phyloP scores from a whole-genome alignment of 53 echinoderm and acorn worm species.

The Temnopleurus reevesii region DNA sequence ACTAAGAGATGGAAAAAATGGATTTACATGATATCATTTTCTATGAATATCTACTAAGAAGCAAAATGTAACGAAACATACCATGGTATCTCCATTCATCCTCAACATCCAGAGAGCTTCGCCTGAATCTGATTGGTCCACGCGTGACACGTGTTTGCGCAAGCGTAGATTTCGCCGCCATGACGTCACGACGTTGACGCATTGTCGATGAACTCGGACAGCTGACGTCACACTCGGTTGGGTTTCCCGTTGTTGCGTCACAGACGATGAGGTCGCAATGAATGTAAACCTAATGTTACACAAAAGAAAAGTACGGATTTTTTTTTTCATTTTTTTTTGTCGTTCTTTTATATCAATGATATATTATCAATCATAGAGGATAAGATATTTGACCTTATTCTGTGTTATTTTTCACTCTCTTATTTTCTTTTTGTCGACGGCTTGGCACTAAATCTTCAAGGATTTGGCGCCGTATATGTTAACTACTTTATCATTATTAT shows the following conservation, averaged over 20 bases:
- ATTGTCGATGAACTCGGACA: background rate
- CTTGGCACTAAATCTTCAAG: no score
- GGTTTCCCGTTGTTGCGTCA: background rate
- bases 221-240: conserved; percentile 36
- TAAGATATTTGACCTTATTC: no score
- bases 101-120: background rate
- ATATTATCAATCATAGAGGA: no score
- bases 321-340: background rate
- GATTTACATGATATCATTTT: no score
- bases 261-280: conserved; percentile 43
- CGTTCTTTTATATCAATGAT: no score
- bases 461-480: no score
- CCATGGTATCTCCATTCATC: background rate
- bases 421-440: no score
- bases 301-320: background rate
- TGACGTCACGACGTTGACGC: conserved; percentile 45
- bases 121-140: conserved; percentile 41
- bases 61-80: no score
- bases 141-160: conserved; percentile 32
- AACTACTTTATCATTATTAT: no score
- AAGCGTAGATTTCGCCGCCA: background rate
- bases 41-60: no score
- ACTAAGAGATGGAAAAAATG: no score
- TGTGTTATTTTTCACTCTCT: no score
- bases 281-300: conserved; percentile 28